Base-by-base conservation (phyloP, 2,797 vertebrate genomes). In the Acanthurus lineatus region DNA sequence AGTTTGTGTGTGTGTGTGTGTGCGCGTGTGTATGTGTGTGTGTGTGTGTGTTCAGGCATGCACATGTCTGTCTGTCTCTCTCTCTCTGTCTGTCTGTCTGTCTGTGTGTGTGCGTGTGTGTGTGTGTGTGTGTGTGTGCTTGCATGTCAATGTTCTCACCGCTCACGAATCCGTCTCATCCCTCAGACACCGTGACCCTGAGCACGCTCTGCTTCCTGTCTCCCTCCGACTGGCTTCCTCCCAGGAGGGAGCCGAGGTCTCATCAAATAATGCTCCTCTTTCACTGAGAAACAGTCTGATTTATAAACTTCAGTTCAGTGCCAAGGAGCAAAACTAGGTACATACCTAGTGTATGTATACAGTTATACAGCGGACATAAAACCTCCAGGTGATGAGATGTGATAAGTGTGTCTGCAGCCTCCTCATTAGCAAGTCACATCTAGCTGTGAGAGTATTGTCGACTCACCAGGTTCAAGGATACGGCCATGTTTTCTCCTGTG, bases 181-280 rank as follows among this genome's bases (percentile, higher is more conserved):
- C 90, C 87, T 91, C 86, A 89, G 91, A 92, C 90, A 88, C 86
- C 53, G 56, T 91, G 94, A 94, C 94, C 94, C 93, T 88, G 89
- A 91, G 83, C 86, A 86, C 69, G 81, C 91, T 91, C 88, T 80
- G 90, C 89, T 92, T 94, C 93, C 91, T 92, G 90, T 91, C 89
- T 93, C 90, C 73, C 88, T 86, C 83, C 83, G 86, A 83, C 89
- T 85, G 77, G 83, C 89, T 92, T 94, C 93, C 91, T 93, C 93
- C 88, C 91, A 25, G 69, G 91, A 93, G 94, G 80, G 73, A 86
- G 86, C 77, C 10, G 48, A 85, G 82, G 81, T 84, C 88, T 89
- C 89, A 81, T 91, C 84, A 88, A 86, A 91, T 88, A 86, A 90
- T 84, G 79, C 87, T 86, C 76, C 69, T 89, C 88, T 87, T 90